A percentile compares a stretch with the other conserved stretches of the same genome.
Evolutionary conservation across 2,113 vertebrate species (phyloP).

Genomic region (Xenopus laevis): DNA sequence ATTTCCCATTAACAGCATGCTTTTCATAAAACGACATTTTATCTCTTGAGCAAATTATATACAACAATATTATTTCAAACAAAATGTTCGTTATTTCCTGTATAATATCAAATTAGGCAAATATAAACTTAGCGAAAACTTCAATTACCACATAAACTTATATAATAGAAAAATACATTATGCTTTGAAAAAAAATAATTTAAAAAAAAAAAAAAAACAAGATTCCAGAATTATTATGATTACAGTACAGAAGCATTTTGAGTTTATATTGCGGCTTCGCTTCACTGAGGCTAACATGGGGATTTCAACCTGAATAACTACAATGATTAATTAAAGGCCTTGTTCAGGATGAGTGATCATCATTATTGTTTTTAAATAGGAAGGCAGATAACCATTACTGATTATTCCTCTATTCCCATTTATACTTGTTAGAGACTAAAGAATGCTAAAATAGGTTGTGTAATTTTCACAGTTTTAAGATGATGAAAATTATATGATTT

Average conservation of each 20-base stretch:
- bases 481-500: conserved; percentile 58
- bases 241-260: conserved; percentile 62
- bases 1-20: too few species aligned
- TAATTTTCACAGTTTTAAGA: conserved; percentile 57
- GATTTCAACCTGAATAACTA: conserved; percentile 78
- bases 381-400: conserved; percentile 80
- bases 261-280: conserved; percentile 61
- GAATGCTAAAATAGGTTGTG: conserved; percentile 63
- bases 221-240: conserved; percentile 36
- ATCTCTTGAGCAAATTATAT: neutral
- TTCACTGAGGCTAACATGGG: conserved; percentile 67
- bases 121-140: conserved; percentile 14
- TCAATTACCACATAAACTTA: conserved; percentile 51
- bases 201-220: too few species aligned
- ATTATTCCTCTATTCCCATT: conserved; percentile 69
- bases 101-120: conserved; percentile 20
- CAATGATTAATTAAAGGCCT: conserved; percentile 88
- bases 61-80: neutral
- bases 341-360: conserved; percentile 78
- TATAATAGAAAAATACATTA: conserved; percentile 54
- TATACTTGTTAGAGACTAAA: conserved; percentile 65
- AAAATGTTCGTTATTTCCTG: conserved; percentile 18
- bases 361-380: conserved; percentile 90
- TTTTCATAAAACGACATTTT: neutral
- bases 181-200: too few species aligned